Base-by-base conservation (phyloP, 2,888 invertebrate genomes). In the Thecocarcelia acutangulata region DNA sequence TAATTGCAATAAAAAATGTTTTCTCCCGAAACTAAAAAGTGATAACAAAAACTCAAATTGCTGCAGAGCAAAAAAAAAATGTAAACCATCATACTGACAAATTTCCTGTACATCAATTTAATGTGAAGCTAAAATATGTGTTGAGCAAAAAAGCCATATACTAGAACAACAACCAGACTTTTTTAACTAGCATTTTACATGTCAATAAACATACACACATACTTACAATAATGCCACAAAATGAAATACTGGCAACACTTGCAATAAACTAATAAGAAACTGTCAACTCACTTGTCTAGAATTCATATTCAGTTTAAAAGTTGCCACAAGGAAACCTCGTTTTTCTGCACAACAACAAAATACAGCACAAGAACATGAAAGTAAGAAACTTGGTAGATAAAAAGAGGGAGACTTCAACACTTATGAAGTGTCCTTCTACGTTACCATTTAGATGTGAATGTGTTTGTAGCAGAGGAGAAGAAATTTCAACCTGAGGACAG, bases 351-450 rank as follows among this genome's bases (percentile, higher is more conserved):
- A 33, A 64, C 59, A 68, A 66, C 15, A 59, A 61, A 17, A 58
- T 42, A 37, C 19, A 48, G 9, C 50, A 66, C 19, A 19, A 40
- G 63, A 63, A 50, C 3, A 64, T 58, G 21, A 33, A 2, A 21
- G 24, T 56, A 37, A 15, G 40, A 64, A 37, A 46, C 15, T 13
- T 8, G n/a, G 11, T 8, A 9, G 42, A 69, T n/a, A 46, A 21
- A 54, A 15, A 56, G 24, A 52, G 61, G 68, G 59, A 76, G 83
- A 79, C 75, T 81, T 84, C 84, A 85, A 83, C 66, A 73, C 66
- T 78, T 64, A 64, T 52, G 72, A 78, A 78, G 58, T 78, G 72
- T 76, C 80, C 78, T 79, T 85, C 87, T 83, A 86, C 85, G 85
- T 83, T 83, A 84, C 84, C 84, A 84, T 86, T 84, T 85, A 80